phyloP scores from a whole-genome alignment of 2,888 invertebrate species.

The Dusona sp. region DNA sequence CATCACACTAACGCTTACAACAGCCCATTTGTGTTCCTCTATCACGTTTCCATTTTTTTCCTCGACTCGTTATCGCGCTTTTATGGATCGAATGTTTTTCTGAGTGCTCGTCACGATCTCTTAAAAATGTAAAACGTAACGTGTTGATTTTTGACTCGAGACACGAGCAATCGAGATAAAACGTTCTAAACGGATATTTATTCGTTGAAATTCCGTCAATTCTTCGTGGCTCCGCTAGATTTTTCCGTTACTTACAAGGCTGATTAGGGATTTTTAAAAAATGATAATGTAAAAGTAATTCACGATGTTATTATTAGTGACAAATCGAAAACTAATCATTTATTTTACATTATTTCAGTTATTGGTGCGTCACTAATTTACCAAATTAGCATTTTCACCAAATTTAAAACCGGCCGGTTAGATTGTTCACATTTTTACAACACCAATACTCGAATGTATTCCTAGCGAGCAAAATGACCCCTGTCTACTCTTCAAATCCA shows the following conservation, averaged over 20 bases:
- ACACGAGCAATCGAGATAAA: neutral
- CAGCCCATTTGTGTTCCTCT: constrained; percentile 44
- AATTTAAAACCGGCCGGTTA: neutral
- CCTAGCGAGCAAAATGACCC: neutral
- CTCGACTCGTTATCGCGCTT: constrained; percentile 30
- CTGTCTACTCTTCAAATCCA: constrained; percentile 17
- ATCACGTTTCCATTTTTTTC: constrained; percentile 3
- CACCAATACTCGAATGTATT: neutral
- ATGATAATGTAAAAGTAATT: neutral
- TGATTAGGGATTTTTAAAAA: neutral
- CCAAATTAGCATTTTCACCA: neutral
- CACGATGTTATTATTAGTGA: neutral
- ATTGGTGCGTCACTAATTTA: neutral
- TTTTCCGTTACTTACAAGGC: neutral
- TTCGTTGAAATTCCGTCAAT: neutral
- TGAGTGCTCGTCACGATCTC: constrained; percentile 17
- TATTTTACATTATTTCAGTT: too few species aligned
- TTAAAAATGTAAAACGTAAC: constrained; percentile 28
- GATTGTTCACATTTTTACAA: neutral
- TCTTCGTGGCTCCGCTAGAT: neutral
- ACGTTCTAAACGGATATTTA: constrained; percentile 15
- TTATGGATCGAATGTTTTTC: constrained; percentile 21
- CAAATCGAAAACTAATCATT: neutral
- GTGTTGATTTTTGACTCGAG: constrained; percentile 21
- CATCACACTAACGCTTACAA: constrained; percentile 30